Evolutionary conservation across 2,797 vertebrate species (phyloP).

Genomic region (Heterohyrax brucei): DNA sequence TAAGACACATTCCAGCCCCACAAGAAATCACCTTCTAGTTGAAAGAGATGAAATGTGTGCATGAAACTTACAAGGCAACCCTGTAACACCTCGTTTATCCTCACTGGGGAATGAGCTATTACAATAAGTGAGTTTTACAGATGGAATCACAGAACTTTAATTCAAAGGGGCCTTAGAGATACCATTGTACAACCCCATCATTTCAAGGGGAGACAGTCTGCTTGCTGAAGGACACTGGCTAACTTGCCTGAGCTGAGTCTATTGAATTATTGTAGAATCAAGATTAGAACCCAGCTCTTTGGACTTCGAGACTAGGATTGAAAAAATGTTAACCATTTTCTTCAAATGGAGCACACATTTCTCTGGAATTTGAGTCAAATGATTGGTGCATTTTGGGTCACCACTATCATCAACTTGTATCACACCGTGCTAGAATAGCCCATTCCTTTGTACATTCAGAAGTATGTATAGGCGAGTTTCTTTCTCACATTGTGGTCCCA

Average conservation of each 20-base stretch:
- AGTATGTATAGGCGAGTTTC: neutral
- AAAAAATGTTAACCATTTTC: slow-evolving; percentile 20
- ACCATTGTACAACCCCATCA: neutral
- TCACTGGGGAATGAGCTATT: slow-evolving; percentile 77
- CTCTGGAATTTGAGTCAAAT: slow-evolving; percentile 20
- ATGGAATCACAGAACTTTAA: slow-evolving; percentile 67
- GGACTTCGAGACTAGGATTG: neutral
- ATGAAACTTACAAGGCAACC: slow-evolving; percentile 65
- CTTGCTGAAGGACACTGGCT: neutral
- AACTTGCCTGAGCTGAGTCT: neutral
- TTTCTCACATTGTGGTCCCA: neutral
- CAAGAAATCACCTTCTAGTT: slow-evolving; percentile 61
- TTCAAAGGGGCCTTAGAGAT: slow-evolving; percentile 40
- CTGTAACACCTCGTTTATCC: slow-evolving; percentile 78
- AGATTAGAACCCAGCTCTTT: slow-evolving; percentile 23
- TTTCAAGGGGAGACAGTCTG: slow-evolving; percentile 5
- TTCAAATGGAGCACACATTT: neutral
- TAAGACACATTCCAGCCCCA: slow-evolving; percentile 70
- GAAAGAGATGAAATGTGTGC: slow-evolving; percentile 73
- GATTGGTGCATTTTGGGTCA: neutral
- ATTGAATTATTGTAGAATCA: neutral
- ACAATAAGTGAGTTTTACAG: slow-evolving; percentile 80
- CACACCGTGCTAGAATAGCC: neutral
- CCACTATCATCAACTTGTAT: neutral
- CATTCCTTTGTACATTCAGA: neutral